phyloP scores from a whole-genome alignment of 1,140 invertebrate genomes.

The Tribolium castaneum region DNA sequence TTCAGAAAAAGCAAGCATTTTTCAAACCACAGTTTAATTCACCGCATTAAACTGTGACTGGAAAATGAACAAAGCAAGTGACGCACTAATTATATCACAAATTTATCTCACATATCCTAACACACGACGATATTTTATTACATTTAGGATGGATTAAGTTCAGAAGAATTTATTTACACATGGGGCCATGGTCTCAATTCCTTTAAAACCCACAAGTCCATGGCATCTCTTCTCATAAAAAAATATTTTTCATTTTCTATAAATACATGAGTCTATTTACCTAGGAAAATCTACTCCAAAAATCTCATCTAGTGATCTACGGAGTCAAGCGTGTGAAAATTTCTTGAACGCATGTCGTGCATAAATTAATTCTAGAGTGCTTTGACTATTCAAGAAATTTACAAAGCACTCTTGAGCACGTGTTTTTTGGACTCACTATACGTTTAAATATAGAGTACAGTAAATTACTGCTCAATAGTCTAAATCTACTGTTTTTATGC shows the following conservation, averaged over 20 bases:
- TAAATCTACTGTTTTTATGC: no score
- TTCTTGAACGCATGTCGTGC: no score
- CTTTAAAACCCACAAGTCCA: not conserved
- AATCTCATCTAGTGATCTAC: not conserved
- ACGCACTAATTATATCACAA: constrained; percentile 24
- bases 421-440: no score
- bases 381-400: no score
- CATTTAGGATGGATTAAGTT: constrained; percentile 24
- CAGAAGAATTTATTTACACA: not conserved
- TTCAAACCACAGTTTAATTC: not conserved
- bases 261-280: not conserved
- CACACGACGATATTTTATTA: not conserved
- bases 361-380: no score
- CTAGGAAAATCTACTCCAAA: not conserved
- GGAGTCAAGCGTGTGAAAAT: no score
- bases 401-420: no score
- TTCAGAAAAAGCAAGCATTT: not conserved
- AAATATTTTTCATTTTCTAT: not conserved
- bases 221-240: not conserved
- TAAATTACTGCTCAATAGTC: not conserved
- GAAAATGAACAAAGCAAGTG: not conserved
- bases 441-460: not conserved
- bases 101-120: not conserved
- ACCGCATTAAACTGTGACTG: not conserved
- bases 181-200: not conserved